Conservation (phyloP, 1,140 invertebrate genomes). For the Caenorhabditis latens region DNA sequence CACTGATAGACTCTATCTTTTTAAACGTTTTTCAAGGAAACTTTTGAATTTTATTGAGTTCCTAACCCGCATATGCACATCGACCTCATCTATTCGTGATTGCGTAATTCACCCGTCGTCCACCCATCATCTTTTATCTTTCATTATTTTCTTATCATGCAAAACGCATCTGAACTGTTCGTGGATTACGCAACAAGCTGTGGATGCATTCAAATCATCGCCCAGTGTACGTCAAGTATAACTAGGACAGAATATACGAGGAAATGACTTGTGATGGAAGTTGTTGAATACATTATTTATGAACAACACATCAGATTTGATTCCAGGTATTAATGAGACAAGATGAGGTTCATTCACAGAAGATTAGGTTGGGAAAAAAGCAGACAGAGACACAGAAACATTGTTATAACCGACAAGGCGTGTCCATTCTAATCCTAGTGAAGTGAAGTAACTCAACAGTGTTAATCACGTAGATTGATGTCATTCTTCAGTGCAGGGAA, state of each 20-base stretch:
- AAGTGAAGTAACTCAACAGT: background rate
- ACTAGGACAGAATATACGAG: background rate
- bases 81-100: background rate
- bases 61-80: background rate
- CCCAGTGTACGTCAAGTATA: background rate
- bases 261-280: background rate
- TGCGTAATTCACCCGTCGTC: background rate
- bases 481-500: conserved; percentile 6
- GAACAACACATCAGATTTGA: no score
- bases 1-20: no score
- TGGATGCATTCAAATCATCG: background rate
- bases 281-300: background rate
- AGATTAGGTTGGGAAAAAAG: no score
- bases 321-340: no score
- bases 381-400: no score
- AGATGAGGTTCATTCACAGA: no score
- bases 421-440: no score
- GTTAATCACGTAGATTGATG: background rate
- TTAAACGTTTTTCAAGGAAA: no score
- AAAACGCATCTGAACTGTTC: conserved; percentile 20
- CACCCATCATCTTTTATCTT: conserved; percentile 39
- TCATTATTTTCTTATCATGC: conserved; percentile 2
- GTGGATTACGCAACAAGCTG: conserved; percentile 4
- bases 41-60: no score
- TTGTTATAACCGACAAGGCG: no score